These are phyloP conservation scores for Acromyrmex echinatior DNA, from an alignment of 1,140 invertebrate species.

Conservation along the genomic window DNA sequence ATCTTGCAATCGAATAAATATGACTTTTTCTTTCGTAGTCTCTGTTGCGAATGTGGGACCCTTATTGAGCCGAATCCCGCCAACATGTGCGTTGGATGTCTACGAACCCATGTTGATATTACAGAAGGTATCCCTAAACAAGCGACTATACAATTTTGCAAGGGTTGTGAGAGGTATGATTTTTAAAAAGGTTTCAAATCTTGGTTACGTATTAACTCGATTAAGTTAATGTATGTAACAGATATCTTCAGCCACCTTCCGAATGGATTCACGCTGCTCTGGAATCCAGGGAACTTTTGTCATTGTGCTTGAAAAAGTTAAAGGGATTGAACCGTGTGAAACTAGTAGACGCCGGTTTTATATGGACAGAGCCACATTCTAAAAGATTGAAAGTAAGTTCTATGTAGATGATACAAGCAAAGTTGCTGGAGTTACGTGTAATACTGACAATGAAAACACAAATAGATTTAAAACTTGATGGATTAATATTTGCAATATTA, in stretches of 20 bases:
- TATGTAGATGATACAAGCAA: not conserved
- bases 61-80: constrained; percentile 97
- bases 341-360: constrained; percentile 97
- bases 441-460: not conserved
- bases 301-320: constrained; percentile 97
- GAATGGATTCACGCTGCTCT: constrained; percentile 96
- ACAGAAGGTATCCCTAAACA: constrained; percentile 99
- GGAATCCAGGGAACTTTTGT: constrained; percentile 97
- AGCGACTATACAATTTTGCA: constrained; percentile 95
- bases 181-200: not conserved
- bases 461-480: not conserved
- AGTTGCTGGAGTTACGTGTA: not conserved
- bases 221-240: constrained; percentile 77
- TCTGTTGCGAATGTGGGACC: constrained; percentile 94
- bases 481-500: too few relatives aligned
- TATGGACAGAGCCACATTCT: constrained; percentile 99
- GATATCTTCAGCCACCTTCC: constrained; percentile 97
- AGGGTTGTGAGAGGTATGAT: constrained; percentile 94
- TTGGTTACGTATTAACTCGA: not conserved
- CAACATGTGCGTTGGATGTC: constrained; percentile 98
- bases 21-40: not conserved
- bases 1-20: too few relatives aligned
- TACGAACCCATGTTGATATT: constrained; percentile 96
- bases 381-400: constrained; percentile 95
- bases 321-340: constrained; percentile 97